These are phyloP conservation scores for Eupithecia subumbrata DNA, from an alignment of 2,888 invertebrate genomes.

Conservation along the genomic window DNA sequence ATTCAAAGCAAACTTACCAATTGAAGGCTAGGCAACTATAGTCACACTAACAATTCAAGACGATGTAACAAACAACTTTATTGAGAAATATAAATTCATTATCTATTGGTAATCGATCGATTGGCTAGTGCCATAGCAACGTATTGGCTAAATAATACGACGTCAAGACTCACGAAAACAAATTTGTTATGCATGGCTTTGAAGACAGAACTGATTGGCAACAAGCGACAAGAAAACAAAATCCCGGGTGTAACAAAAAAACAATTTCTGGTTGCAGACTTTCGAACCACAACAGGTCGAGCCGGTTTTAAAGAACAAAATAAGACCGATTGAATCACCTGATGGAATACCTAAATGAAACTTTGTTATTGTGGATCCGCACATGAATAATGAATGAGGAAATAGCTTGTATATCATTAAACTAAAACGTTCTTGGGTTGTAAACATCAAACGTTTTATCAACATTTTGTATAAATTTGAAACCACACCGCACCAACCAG, in stretches of 20 bases:
- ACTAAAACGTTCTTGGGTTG: not conserved
- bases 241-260: not conserved
- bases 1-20: not conserved
- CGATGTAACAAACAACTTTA: not conserved
- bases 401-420: not conserved
- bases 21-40: not conserved
- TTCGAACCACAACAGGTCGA: not conserved
- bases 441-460: not conserved
- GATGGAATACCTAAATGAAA: not conserved
- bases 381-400: not conserved
- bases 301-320: not conserved
- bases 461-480: too few species aligned
- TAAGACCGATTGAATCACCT: not conserved
- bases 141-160: not conserved
- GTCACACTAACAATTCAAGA: not conserved
- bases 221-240: not conserved
- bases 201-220: not conserved
- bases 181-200: not conserved
- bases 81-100: not conserved
- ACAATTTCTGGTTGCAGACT: not conserved
- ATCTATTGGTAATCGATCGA: not conserved
- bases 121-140: conserved; percentile 11
- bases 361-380: not conserved
- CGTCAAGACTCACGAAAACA: not conserved
- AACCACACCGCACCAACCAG: too few species aligned